A percentile compares a stretch with the other conserved stretches of the same genome.
phyloP scores from a whole-genome alignment of 2,113 vertebrate genomes.

The Bombycilla garrulus region DNA sequence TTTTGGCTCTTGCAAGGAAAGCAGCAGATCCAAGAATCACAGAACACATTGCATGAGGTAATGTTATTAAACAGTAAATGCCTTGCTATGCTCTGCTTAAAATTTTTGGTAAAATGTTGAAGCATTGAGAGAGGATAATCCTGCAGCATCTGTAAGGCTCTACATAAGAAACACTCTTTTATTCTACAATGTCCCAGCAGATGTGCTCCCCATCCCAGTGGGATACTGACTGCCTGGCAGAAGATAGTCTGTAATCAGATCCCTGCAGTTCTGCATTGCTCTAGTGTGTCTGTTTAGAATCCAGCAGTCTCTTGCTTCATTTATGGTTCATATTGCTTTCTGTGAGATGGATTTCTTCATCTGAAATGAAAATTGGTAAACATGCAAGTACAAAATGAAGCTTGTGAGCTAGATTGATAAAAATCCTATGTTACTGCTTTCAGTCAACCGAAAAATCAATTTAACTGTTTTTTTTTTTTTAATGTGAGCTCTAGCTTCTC shows the following conservation, averaged over 20 bases:
- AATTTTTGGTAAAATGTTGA: background rate
- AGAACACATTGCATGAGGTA: background rate
- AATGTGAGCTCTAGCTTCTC: background rate
- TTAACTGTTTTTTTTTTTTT: background rate
- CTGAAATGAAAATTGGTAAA: conserved; percentile 11
- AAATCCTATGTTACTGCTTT: background rate
- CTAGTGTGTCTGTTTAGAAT: background rate
- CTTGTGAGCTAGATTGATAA: background rate
- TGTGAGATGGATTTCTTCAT: background rate
- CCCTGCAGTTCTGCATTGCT: background rate
- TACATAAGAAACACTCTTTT: background rate
- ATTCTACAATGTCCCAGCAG: background rate
- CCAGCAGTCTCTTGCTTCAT: background rate
- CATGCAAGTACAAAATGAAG: background rate
- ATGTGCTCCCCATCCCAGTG: background rate
- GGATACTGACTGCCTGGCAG: background rate
- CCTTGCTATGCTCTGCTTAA: background rate
- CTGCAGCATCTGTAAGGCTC: background rate
- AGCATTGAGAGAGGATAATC: background rate
- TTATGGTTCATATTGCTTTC: background rate
- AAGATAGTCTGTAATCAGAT: background rate
- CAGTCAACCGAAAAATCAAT: background rate
- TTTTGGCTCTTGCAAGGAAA: background rate
- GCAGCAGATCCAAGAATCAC: background rate
- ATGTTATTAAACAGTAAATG: background rate